Base-by-base conservation (phyloP, 2,113 vertebrate species). In the Elephantulus edwardii region DNA sequence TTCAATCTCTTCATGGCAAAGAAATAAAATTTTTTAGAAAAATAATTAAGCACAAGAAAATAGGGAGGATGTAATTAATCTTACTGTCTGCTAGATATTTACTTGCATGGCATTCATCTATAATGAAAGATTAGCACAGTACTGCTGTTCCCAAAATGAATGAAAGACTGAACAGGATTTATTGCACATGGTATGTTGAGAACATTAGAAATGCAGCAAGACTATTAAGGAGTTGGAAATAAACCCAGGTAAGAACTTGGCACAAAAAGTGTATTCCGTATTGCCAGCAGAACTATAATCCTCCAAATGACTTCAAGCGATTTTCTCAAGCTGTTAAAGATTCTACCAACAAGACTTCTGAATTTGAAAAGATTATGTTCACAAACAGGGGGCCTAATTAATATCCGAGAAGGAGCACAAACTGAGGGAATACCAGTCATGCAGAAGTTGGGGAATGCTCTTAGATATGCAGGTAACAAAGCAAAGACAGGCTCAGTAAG, bases 311-410 rank as follows among this genome's bases (percentile, higher is more conserved):
- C 30, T 17, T 42, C 58, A 6, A 3, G 50, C 86, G 92, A 52
- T 66, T 84, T 88, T 60, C n/a, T 71, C 72, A 93, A 91, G 54
- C 77, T 7, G n/a, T 42, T 86, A 83, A 68, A 80, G 54, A 68
- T 75, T 74, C 52, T 80, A 86, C 54, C 30, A 77, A 38, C 4
- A 64, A 86, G 77, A 77, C 71, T 86, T 90, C 44, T 20, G 44
- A 93, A 90, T 24, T 38, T 46, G 42, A 88, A 58, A 19, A 42
- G 80, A 89, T 66, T 74, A 56, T 17, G 17, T 74, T 78, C 76
- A 80, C 16, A 89, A 44, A 81, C 7, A 50, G 62, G 68, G 35
- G 22, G 44, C n/a, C 6, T 20, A 84, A 74, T 50, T 91, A 70
- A 70, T 64, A 81, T 74, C 20, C 20, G 50, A 85, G 74, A 50